Base-by-base conservation (phyloP, 2,113 vertebrate genomes). In the Pedionomus torquatus region DNA sequence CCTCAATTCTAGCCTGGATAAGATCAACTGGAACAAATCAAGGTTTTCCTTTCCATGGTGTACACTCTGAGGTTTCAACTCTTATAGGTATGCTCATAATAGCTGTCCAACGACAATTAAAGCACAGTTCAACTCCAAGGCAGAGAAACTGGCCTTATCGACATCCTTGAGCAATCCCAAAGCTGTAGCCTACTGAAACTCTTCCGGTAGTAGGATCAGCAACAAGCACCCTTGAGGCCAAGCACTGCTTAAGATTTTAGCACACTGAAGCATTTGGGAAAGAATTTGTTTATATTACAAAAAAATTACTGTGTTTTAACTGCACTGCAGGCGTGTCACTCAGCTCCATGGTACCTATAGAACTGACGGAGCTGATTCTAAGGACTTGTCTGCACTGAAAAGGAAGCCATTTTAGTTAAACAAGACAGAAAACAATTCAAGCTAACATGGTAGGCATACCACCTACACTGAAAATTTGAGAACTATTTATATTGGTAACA, bases 1-100 rank as follows among this genome's bases (percentile, higher is more conserved):
- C 89, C 91, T 95, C 72, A 12, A 91, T 82, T 91, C 74, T 44
- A 89, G 89, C 83, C 93, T 95, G 89, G 91, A 72, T 82, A 96
- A 95, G 65, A 89, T 97, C 94, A 97, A 54, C 52, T 87, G 91
- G 77, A 95, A 96, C 77, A 93, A 89, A 95, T 89, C 83, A 82
- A 84, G 65, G 65, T 69, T 96, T 91, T 94, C 74, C 74, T 85
- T 94, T 96, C 87, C 83, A 89, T 0, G 2, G 21, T 9, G 16
- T 33, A 58, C 23, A 60, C 43, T 63, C 43, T 17, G 57, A 21
- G 57, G 11, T 65, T 96, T 95, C 68, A 74, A 51, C 41, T 92
- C 86, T 77, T 91, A 39, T 55, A 89, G 76, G 72, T 92, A 88
- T 54, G 68, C 33, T 83, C 60, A 4, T 9, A 65, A 77, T 2